A percentile compares a stretch with the other conserved stretches of the same genome.
These are phyloP conservation scores for Chaetodon auriga DNA, from an alignment of 2,113 vertebrate genomes.

Conservation along the genomic window DNA sequence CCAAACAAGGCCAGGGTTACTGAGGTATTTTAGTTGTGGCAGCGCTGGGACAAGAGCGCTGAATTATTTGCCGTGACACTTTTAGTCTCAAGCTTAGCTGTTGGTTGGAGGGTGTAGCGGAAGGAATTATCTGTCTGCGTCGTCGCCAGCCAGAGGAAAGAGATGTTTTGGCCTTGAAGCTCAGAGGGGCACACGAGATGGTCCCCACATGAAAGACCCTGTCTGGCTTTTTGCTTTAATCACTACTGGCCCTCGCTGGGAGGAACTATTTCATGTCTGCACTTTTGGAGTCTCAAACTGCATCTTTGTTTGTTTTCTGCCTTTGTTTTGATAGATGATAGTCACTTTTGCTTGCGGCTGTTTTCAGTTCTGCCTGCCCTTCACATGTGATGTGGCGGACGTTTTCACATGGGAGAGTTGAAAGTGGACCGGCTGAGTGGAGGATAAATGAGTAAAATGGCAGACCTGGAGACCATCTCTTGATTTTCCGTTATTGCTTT, in stretches of 20 bases:
- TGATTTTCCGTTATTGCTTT: conserved; percentile 28
- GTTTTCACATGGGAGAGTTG: neutral
- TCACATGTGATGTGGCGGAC: conserved; percentile 29
- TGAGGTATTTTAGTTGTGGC: conserved; percentile 39
- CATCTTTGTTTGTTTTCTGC: conserved; percentile 45
- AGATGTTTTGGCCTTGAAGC: conserved; percentile 56
- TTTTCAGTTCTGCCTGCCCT: conserved; percentile 30
- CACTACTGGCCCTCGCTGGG: conserved; percentile 41
- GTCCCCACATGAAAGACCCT: conserved; percentile 74
- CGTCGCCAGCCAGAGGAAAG: conserved; percentile 34
- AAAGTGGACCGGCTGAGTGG: neutral
- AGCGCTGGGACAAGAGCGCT: conserved; percentile 40
- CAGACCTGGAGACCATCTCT: conserved; percentile 18
- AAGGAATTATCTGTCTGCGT: conserved; percentile 59
- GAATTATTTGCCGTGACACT: conserved; percentile 55
- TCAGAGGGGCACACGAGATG: conserved; percentile 61
- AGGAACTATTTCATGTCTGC: conserved; percentile 60
- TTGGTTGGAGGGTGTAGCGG: conserved; percentile 44
- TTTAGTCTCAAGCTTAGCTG: conserved; percentile 36
- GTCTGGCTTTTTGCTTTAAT: conserved; percentile 56
- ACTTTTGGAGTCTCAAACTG: conserved; percentile 39
- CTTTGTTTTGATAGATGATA: conserved; percentile 61
- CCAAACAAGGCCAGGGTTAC: conserved; percentile 54
- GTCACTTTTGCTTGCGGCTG: conserved; percentile 13
- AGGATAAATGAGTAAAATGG: neutral